Percentiles rank a stretch among this genome's conserved stretches.
These are phyloP conservation scores for Epinotia brunnichana DNA, from an alignment of 2,888 invertebrate genomes.

Conservation along the genomic window DNA sequence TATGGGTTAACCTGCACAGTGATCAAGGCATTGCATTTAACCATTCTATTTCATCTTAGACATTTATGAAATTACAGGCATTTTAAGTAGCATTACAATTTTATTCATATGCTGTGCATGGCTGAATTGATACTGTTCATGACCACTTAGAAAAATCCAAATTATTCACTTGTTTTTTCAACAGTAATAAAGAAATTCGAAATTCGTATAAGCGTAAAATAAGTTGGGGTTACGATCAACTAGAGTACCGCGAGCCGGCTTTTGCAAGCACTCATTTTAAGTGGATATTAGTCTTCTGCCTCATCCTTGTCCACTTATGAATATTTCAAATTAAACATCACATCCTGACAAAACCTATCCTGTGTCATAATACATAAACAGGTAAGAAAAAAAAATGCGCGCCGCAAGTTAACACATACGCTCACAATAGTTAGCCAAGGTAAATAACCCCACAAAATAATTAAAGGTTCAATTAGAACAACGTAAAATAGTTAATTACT, in stretches of 20 bases:
- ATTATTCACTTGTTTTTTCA: neutral
- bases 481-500: constrained; percentile 55
- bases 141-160: neutral
- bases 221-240: constrained; percentile 1
- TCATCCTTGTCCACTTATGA: neutral
- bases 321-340: constrained; percentile 13
- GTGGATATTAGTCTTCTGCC: neutral
- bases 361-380: constrained; percentile 42
- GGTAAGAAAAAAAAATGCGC: constrained; percentile 41
- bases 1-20: neutral
- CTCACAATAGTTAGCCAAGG: neutral
- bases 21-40: neutral
- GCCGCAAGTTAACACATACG: constrained; percentile 20
- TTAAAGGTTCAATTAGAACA: constrained; percentile 36
- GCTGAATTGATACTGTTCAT: neutral
- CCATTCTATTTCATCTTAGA: neutral
- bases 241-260: constrained; percentile 5
- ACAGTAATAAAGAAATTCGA: neutral
- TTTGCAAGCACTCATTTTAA: neutral
- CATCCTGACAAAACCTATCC: constrained; percentile 36
- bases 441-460: constrained; percentile 21
- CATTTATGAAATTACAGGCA: neutral
- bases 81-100: neutral
- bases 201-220: neutral
- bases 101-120: neutral